Base-by-base conservation (phyloP, 2,113 vertebrate genomes). In the Cariama cristata region DNA sequence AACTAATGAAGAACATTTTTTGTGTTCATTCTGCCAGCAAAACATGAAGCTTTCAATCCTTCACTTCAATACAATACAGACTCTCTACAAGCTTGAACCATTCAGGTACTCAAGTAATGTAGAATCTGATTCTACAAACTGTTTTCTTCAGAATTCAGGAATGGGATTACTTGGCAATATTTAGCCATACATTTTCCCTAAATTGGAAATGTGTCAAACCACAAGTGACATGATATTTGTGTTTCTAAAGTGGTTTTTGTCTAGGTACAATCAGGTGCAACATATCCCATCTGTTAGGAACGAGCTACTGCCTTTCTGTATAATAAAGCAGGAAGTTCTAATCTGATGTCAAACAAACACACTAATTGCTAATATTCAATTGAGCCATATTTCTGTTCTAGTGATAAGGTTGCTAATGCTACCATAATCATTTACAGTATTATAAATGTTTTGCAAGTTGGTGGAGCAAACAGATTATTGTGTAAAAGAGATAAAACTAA, bases 401-500 rank as follows among this genome's bases (percentile, higher is more conserved):
- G 64, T 95, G 84, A 93, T 95, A 91, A 96, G 49, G 30, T 40
- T 95, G 50, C 49, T 96, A 90, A 94, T 56, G 60, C 40, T 86
- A 77, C 24, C 12, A 13, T 93, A 89, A 96, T 95, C 2, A 77
- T 91, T 93, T 77, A 90, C 30, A 81, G 18, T 49, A 88, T 89
- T 94, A 86, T 56, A 89, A 93, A 95, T 87, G 83, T 47, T 86
- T 66, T 91, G 87, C 50, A 85, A 56, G 79, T 76, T 93, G 64
- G 40, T 95, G 82, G 56, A 95, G 47, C 76, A 97, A 97, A 96
- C 33, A 91, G 76, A 94, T 88, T 86, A 91, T 71, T 96, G 60
- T 74, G 52, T 88, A 96, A 95, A 96, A 93, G 24, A 97, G 93
- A 91, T 79, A 76, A 92, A 95, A 59, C 44, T 87, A 97, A 96